Conservation (phyloP, 2,797 vertebrate species). For the Oreonectes daqikongensis region DNA sequence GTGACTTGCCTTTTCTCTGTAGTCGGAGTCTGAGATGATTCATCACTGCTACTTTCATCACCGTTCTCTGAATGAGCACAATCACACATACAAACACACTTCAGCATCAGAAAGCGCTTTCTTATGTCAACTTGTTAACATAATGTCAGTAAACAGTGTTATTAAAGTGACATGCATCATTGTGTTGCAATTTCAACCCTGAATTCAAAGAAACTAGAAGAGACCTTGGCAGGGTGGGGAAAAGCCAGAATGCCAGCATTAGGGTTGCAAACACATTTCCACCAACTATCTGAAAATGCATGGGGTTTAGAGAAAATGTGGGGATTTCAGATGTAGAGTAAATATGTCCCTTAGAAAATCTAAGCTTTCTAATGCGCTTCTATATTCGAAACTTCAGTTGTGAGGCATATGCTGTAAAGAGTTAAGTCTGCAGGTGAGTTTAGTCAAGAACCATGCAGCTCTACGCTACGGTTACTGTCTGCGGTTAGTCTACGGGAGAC, state of each 20-base stretch:
- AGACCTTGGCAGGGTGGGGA: slow-evolving; percentile 27
- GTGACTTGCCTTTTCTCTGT: slow-evolving; percentile 87
- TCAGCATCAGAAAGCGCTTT: neutral
- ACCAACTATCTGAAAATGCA: neutral
- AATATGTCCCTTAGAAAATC: neutral
- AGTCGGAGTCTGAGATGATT: slow-evolving; percentile 86
- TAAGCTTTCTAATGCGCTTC: slow-evolving; percentile 1
- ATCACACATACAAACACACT: slow-evolving; percentile 35
- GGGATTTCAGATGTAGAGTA: neutral
- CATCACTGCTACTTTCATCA: slow-evolving; percentile 94
- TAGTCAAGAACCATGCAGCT: slow-evolving; percentile 64
- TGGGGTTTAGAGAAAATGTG: neutral
- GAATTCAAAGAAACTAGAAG: slow-evolving; percentile 50
- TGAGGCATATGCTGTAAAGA: slow-evolving; percentile 10
- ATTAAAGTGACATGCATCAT: slow-evolving; percentile 38
- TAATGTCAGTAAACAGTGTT: slow-evolving; percentile 14
- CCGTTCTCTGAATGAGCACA: slow-evolving; percentile 80
- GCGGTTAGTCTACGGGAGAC: slow-evolving; percentile 76
- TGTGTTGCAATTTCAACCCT: slow-evolving; percentile 41
- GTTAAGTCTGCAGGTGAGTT: slow-evolving; percentile 10
- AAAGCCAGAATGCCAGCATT: slow-evolving; percentile 22
- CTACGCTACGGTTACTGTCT: slow-evolving; percentile 58
- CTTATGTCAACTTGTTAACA: slow-evolving; percentile 15
- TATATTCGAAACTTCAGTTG: neutral
- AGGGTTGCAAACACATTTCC: neutral